Percentiles rank a stretch among this genome's conserved stretches.
phyloP scores from a whole-genome alignment of 92 coral and sea anemone species.

The Paramuricea clavata region DNA sequence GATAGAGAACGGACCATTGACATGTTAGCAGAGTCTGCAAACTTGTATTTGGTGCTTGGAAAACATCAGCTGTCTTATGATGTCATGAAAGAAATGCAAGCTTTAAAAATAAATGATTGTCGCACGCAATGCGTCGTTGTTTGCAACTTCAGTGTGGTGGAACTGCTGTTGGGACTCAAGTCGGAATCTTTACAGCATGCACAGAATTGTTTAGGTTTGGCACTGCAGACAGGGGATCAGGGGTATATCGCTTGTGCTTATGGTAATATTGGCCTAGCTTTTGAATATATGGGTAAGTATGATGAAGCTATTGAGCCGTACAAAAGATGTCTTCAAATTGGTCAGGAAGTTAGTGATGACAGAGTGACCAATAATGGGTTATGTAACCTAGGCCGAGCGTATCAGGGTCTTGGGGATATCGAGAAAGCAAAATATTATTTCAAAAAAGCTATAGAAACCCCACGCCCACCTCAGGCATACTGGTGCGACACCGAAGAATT shows the following conservation, averaged over 20 bases:
- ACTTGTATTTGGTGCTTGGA: neutral
- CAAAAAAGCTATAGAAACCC: conserved; percentile 13
- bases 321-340: conserved; percentile 13
- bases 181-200: neutral
- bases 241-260: conserved; percentile 7
- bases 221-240: neutral
- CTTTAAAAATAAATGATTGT: neutral
- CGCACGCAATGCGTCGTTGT: neutral
- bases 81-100: neutral
- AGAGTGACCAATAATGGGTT: conserved; percentile 35
- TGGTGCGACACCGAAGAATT: conserved; percentile 58
- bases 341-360: neutral
- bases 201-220: neutral
- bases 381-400: conserved; percentile 26
- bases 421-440: conserved; percentile 16
- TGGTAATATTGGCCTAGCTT: conserved; percentile 23
- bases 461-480: conserved; percentile 14
- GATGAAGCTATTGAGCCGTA: conserved; percentile 17
- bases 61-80: neutral
- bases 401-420: neutral
- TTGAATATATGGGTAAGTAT: neutral
- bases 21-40: neutral
- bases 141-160: conserved; percentile 7
- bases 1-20: neutral
- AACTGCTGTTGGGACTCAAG: neutral